Conservation (phyloP, 2,797 vertebrate genomes). For the Etheostoma nigrum region DNA sequence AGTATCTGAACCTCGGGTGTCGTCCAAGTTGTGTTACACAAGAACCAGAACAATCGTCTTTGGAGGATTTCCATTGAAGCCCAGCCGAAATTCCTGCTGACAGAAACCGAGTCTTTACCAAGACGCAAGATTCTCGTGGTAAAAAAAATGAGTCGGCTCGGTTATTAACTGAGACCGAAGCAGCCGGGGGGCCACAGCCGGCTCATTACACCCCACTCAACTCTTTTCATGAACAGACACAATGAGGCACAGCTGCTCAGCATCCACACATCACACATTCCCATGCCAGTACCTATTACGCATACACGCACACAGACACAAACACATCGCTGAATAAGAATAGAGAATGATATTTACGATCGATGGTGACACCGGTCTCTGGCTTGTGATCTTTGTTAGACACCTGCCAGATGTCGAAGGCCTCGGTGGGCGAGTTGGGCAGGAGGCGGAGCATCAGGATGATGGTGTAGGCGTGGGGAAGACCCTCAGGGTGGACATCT, state of each 20-base stretch:
- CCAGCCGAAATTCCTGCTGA: constrained; percentile 22
- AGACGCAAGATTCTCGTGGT: constrained; percentile 7
- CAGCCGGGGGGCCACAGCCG: constrained; percentile 31
- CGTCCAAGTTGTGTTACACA: not conserved
- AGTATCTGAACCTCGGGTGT: constrained; percentile 1
- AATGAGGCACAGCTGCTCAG: constrained; percentile 41
- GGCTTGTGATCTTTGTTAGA: constrained; percentile 92
- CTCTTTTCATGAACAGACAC: constrained; percentile 15
- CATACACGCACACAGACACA: constrained; percentile 8
- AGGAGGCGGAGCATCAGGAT: constrained; percentile 94
- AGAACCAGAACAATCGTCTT: constrained; percentile 19
- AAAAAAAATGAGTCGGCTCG: not conserved
- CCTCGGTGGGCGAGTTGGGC: constrained; percentile 89
- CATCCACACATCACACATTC: not conserved
- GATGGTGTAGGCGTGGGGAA: constrained; percentile 93
- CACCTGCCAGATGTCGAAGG: constrained; percentile 98
- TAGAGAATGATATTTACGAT: constrained; percentile 85
- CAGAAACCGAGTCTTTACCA: constrained; percentile 29
- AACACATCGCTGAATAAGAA: not conserved
- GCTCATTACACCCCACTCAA: constrained; percentile 33
- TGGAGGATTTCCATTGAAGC: constrained; percentile 23
- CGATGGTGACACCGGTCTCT: constrained; percentile 92
- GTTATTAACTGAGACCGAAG: constrained; percentile 39
- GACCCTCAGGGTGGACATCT: constrained; percentile 94
- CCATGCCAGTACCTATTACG: not conserved